phyloP scores from a whole-genome alignment of 2,113 vertebrate genomes.

The Chiloscyllium plagiosum region DNA sequence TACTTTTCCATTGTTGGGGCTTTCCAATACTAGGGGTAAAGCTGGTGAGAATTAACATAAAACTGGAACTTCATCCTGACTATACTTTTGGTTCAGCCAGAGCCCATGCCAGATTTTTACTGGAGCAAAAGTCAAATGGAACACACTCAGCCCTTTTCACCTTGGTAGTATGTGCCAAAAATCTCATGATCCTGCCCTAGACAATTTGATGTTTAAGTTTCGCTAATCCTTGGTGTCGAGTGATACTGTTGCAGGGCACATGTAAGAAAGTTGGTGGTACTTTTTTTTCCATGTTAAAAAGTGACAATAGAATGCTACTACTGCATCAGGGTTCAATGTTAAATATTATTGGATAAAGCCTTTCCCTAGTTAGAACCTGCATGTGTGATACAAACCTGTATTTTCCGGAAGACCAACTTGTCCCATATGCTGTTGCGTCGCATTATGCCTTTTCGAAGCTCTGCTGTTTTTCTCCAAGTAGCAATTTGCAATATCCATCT shows the following conservation, averaged over 20 bases:
- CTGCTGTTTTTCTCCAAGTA: constrained; percentile 83
- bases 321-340: background rate
- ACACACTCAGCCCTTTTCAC: background rate
- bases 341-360: background rate
- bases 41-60: background rate
- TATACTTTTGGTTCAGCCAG: background rate
- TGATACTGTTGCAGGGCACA: background rate
- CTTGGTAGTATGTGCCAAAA: background rate
- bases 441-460: constrained; percentile 80
- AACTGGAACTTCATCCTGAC: background rate
- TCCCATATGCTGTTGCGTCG: constrained; percentile 93
- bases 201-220: background rate
- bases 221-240: background rate
- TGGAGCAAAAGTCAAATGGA: background rate
- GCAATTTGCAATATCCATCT: constrained; percentile 89
- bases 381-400: constrained; percentile 65
- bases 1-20: too few species aligned
- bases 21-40: background rate
- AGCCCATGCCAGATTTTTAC: background rate
- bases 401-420: constrained; percentile 86
- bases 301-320: background rate
- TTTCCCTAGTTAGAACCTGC: background rate
- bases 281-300: background rate
- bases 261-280: background rate
- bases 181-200: background rate